phyloP scores from a whole-genome alignment of 2,888 invertebrate species.

The Tachina lurida region DNA sequence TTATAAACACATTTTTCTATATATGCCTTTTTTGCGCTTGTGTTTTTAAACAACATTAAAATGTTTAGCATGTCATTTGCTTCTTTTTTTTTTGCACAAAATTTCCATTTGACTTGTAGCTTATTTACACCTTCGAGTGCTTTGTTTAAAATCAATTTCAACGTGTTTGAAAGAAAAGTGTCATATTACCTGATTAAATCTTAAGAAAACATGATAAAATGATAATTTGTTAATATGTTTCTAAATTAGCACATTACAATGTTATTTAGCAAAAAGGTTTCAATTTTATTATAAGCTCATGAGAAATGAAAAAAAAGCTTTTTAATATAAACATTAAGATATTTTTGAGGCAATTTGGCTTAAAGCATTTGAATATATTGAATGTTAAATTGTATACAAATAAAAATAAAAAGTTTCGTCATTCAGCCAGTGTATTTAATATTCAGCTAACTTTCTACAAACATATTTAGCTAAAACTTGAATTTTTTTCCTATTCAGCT shows the following conservation, averaged over 20 bases:
- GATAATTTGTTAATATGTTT: slow-evolving; percentile 41
- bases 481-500: not conserved
- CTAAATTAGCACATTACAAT: slow-evolving; percentile 40
- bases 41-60: slow-evolving; percentile 33
- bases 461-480: no score
- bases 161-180: slow-evolving; percentile 34
- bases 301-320: slow-evolving; percentile 1
- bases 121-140: slow-evolving; percentile 48
- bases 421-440: not conserved
- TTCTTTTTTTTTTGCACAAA: slow-evolving; percentile 26
- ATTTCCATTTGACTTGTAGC: slow-evolving; percentile 47
- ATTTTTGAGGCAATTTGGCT: not conserved
- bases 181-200: slow-evolving; percentile 42
- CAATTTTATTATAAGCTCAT: not conserved
- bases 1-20: slow-evolving; percentile 43
- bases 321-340: not conserved
- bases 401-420: not conserved
- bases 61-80: slow-evolving; percentile 61
- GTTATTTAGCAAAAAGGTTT: slow-evolving; percentile 15
- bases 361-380: not conserved
- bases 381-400: no score
- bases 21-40: not conserved
- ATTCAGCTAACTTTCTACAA: not conserved
- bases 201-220: slow-evolving; percentile 11
- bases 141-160: slow-evolving; percentile 31